phyloP scores from a whole-genome alignment of 2,797 vertebrate species.

The Phalloptychus januarius region DNA sequence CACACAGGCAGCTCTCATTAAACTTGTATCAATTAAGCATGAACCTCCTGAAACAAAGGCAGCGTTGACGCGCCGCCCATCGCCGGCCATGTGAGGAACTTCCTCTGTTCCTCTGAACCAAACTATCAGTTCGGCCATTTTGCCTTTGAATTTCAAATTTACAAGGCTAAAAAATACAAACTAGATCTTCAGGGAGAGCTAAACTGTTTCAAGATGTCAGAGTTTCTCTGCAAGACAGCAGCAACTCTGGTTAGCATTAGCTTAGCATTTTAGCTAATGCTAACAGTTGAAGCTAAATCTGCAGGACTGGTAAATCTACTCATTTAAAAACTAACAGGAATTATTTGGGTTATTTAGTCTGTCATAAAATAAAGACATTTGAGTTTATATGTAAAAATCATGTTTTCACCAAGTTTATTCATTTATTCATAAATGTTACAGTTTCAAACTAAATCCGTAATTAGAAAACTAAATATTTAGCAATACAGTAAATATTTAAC shows the following conservation, averaged over 20 bases:
- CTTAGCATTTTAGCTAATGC: neutral
- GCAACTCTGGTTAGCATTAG: no score
- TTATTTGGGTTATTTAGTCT: no score
- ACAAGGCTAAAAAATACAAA: neutral
- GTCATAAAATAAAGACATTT: no score
- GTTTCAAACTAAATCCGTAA: no score
- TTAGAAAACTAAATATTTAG: no score
- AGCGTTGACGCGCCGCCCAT: constrained; percentile 68
- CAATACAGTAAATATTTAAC: no score
- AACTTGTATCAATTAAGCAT: constrained; percentile 83
- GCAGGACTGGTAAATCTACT: no score
- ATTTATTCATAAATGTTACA: no score
- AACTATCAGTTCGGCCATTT: constrained; percentile 55
- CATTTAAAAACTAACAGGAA: no score
- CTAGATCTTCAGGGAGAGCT: neutral
- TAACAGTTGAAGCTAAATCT: neutral
- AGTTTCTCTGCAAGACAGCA: neutral
- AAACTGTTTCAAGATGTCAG: neutral
- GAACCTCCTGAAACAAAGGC: constrained; percentile 80
- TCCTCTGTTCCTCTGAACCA: constrained; percentile 69
- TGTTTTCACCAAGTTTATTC: no score
- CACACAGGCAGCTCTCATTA: constrained; percentile 75
- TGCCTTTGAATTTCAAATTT: no score
- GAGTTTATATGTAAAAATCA: no score
- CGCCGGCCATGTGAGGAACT: constrained; percentile 72